Percentiles rank a stretch among this genome's conserved stretches.
These are phyloP conservation scores for Pseudococcus longispinus DNA, from an alignment of 2,888 invertebrate species.

Conservation along the genomic window DNA sequence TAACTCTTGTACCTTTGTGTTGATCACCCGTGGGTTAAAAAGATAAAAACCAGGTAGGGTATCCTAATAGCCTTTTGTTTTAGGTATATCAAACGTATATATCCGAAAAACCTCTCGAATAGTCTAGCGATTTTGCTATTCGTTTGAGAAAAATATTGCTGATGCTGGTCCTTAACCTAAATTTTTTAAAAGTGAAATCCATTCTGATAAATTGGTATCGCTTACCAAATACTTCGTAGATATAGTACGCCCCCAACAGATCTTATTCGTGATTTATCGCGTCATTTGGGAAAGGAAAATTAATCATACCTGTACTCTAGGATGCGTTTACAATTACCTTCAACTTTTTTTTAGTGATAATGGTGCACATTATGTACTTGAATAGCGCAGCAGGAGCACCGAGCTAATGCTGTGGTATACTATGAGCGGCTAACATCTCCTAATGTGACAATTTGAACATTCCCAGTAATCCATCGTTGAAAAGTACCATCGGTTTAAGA, in stretches of 20 bases:
- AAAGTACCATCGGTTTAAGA: background rate
- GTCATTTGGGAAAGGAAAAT: conserved; percentile 17
- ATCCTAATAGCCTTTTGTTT: conserved; percentile 29
- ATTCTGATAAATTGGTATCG: conserved; percentile 35
- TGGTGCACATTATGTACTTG: conserved; percentile 26
- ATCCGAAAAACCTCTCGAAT: background rate
- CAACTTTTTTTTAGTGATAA: conserved; percentile 12
- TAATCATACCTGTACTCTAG: background rate
- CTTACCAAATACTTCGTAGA: background rate
- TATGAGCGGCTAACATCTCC: background rate
- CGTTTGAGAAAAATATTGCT: background rate
- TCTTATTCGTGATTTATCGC: conserved; percentile 33
- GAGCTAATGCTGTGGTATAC: background rate
- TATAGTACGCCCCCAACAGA: conserved; percentile 29
- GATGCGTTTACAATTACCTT: conserved; percentile 33
- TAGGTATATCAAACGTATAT: background rate
- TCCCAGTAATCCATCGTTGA: background rate
- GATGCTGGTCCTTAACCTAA: conserved; percentile 21
- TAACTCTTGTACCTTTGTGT: background rate
- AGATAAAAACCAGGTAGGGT: background rate
- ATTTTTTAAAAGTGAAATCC: conserved; percentile 34
- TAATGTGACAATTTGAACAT: conserved; percentile 35
- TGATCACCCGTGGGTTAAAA: background rate
- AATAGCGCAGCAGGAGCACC: conserved; percentile 27
- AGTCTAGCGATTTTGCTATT: background rate